Evolutionary conservation across 2,113 vertebrate genomes (phyloP).

Genomic region (Heterotilapia buettikoferi): DNA sequence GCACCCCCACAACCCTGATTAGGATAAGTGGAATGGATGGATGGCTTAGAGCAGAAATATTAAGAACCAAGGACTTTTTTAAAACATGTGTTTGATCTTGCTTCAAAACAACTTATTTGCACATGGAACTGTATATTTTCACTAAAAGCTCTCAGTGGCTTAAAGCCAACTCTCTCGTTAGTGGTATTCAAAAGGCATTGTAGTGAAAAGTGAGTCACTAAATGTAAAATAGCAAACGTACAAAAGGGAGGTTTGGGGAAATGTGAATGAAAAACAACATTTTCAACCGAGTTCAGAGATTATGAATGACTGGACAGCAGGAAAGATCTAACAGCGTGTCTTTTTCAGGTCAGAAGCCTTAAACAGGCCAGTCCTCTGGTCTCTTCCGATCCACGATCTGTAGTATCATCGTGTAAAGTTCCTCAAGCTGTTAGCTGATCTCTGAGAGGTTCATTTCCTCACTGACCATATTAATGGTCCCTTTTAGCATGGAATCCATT

Average conservation of each 20-base stretch:
- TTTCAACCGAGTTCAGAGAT: not conserved
- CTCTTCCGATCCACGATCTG: accelerated
- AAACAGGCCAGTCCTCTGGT: not conserved
- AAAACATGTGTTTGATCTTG: not conserved
- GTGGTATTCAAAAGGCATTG: not conserved
- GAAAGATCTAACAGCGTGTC: too few relatives aligned
- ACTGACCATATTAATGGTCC: not conserved
- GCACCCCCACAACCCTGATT: not conserved
- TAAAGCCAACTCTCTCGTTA: not conserved
- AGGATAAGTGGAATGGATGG: not conserved
- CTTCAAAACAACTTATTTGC: not conserved
- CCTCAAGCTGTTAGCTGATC: not conserved
- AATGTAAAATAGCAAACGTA: not conserved
- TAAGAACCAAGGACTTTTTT: not conserved
- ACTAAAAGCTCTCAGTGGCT: not conserved
- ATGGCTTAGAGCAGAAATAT: not conserved
- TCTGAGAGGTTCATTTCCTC: not conserved
- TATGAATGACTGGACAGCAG: not conserved
- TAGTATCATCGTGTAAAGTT: not conserved
- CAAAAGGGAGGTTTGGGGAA: not conserved
- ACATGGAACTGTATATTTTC: not conserved
- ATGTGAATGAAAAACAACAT: not conserved
- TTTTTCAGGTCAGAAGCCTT: not conserved
- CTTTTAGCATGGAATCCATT: not conserved
- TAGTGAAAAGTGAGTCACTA: not conserved